Base-by-base conservation (phyloP, 35 echinoderm and acorn worm genomes). In the Apostichopus californicus region DNA sequence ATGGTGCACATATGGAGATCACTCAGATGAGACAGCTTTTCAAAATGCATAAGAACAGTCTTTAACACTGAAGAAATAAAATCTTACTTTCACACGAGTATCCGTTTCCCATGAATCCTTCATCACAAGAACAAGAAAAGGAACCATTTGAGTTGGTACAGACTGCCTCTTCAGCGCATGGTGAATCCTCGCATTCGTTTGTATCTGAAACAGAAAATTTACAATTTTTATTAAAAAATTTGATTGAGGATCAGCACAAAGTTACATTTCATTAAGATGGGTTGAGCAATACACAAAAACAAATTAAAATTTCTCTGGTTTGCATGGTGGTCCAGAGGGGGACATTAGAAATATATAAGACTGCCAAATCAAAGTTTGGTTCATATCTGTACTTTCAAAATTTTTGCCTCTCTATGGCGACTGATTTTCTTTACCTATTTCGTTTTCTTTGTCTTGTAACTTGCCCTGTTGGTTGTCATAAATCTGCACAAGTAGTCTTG, bases 81-180 rank as follows among this genome's bases (percentile, higher is more conserved):
- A 9, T 18, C 64, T 63, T 46, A 87, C 86, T 71, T 65, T 63
- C 1, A 12, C 86, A 87, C 2, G 13, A 87, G 21, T 57, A 91
- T 7, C 90, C 90, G 14, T 91, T 77, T 80, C 90, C 90, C 23
- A 78, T 63, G 34, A 56, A 91, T 8, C 90, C 90, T 56, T 55
- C 13, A 18, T n/a, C 15, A 64, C 90, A 91, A 17, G 21, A 25
- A 59, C 90, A 80, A 24, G 9, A 0, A 59, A 56, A 91, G 18
- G 77, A 80, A 12, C 77, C 77, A 17, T 91, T 77, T 11, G 55
- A 53, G 56, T 80, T 91, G 4, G 55, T 61, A 56, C 90, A 91
- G 8, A 64, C 73, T 4, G 77, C 77, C 18, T 22, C 73, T 23
- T n/a, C 8, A 52, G 72, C 73, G 59, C 90, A 80, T 64, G 57